Evolutionary conservation across 2,113 vertebrate species (phyloP), one percentile per base, ranked within the genome.

Genomic region (Sorex fumeus): DNA sequence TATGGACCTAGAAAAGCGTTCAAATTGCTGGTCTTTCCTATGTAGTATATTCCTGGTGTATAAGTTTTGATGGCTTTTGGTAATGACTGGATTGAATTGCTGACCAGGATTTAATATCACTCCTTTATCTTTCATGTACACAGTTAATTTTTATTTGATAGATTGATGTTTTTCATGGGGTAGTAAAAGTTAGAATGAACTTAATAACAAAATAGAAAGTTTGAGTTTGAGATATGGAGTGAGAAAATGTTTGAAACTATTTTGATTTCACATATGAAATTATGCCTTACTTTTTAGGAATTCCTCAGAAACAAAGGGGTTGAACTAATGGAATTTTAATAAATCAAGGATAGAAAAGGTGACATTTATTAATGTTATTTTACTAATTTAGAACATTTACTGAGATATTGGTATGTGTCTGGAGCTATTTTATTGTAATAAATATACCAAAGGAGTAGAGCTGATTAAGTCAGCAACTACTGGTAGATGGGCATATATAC

Each of bases 161-260:
- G 30, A 13, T 87, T 91, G 36, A 72, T 76, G 16, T 62, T 32
- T 82, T 85, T 94, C 43, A 40, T 67, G 69, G 76, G 36, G 27
- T 83, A 18, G 21, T 93, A 34, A 67, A 78, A 76, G 69, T 36
- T 71, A 71, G 23, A 94, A 79, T 90, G 57, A 12, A n/a, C 83
- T 93, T 86, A 78, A 64, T 82, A 76, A 90, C 40, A 19, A 90
- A 88, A 45, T 83, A 34, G 40, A 53, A 91, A 88, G 57, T 82
- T 23, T 66, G 64, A 66, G 28, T 66, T 66, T 66, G 64, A 23
- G 64, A 66, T 30, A 30, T 66, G 64, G 64, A 30, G 64, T 66
- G 25, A 62, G 60, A 60, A 60, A 60, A 23, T 60, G 19, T 60
- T 60, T 60, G 21, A 16, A 60, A 23, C 57, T 60, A 60, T 83